Evolutionary conservation across 2,113 vertebrate species (phyloP), one percentile per base, ranked within the genome.

Genomic region (Phocoena phocoena): DNA sequence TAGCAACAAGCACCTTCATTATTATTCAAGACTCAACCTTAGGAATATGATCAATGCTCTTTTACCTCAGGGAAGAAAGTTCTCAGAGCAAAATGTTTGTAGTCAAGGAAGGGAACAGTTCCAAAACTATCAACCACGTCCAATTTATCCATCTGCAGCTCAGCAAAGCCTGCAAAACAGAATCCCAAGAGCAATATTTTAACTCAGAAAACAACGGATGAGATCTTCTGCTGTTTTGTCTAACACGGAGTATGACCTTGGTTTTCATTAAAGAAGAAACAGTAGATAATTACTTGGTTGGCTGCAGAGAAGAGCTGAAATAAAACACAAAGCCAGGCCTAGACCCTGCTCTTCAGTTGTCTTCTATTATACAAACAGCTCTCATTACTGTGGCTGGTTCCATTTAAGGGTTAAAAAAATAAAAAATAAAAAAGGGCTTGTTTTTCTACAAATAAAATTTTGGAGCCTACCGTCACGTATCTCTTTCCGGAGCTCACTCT

Each of bases 61-160:
- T 95, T 98, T 99, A 99, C 99, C 99, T 99, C 99, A 25, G 99
- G 99, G 97, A 99, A 99, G 97, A 99, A 99, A 97, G 99, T 99
- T 98, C 99, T 99, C 98, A 99, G 98, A 97, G 99, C 99, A 98
- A 99, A 99, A 98, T 99, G 99, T 95, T 99, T 99, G 98, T 99
- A 99, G 99, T 99, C 99, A 97, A 99, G 99, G 98, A 99, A 99
- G 31, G 99, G 99, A 98, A 99, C 99, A 0, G 99, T 99, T 96
- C 99, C 99, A 91, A 99, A 99, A 94, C 99, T 99, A 98, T 99
- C 99, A 96, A 99, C 98, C 97, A 99, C 99, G 55, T 99, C 99
- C 55, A 99, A 98, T 79, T 99, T 99, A 97, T 99, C 99, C 95
- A 99, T 99, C 99, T 99, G 99, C 97, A 99, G 98, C 92, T 99